Base-by-base conservation (phyloP, 37 sponge, comb jelly and placozoan species). In the Spongia lamella region DNA sequence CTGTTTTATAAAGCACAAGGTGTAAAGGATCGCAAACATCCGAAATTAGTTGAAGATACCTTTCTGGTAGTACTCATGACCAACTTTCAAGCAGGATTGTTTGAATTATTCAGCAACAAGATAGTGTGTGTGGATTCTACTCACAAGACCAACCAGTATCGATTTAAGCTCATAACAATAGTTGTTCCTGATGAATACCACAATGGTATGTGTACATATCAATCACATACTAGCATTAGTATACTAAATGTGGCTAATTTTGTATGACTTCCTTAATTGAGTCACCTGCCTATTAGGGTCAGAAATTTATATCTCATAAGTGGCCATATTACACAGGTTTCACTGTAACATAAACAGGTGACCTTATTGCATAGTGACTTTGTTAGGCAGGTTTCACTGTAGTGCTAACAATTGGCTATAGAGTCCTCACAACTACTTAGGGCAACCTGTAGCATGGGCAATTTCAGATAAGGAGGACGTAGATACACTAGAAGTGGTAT, bases 121-220 rank as follows among this genome's bases (percentile, higher is more conserved):
- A 25, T 34, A 11, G 35, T 25, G 38, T 66, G 67, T 20, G 19
- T 66, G 11, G 67, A 69, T 53, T 60, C 61, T 9, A 60, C 61
- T 60, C 61, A 60, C 61, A 69, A 69, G 53, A 69, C 66, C 5
- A 69, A 69, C 50, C 70, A 51, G 5, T 69, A 69, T 69, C 53
- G 50, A 13, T 69, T 69, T 30, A 40, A 69, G 22, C 52, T 69
- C 21, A 30, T 69, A 7, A 69, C 50, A 25, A 40, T 69, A 15
- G 70, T 69, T 69, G 67, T 66, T 25, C 67, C 50, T 7, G 70
- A 69, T 69, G 70, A 69, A 35, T 69, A 25, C 52, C 40, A 47
- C 30, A 66, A 66, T 66, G 67, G 38, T 66, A 66, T n/a, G n/a
- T n/a, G n/a, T n/a, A n/a, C n/a, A n/a, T n/a, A n/a, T n/a, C n/a